A percentile compares a stretch with the other conserved stretches of the same genome.
Evolutionary conservation across 2,113 vertebrate species (phyloP).

Genomic region (Amphiprion percula): DNA sequence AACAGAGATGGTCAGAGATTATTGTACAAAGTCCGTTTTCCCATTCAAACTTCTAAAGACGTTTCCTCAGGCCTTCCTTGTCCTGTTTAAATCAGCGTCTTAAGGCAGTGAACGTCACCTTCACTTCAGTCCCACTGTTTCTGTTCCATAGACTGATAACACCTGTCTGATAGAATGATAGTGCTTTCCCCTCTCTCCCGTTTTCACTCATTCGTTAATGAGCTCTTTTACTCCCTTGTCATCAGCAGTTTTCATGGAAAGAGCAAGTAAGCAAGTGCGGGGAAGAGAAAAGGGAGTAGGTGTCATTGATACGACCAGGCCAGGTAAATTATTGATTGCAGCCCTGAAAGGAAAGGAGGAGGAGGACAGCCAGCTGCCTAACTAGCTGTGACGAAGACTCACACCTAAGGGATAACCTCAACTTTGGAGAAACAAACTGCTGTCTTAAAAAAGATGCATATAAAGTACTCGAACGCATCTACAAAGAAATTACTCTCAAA

Average conservation of each 20-base stretch:
- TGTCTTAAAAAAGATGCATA: neutral
- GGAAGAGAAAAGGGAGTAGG: conserved; percentile 57
- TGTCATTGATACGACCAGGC: conserved; percentile 72
- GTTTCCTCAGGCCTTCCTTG: neutral
- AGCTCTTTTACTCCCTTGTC: conserved; percentile 58
- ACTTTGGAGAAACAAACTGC: neutral
- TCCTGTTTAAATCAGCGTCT: neutral
- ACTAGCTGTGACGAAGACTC: conserved; percentile 49
- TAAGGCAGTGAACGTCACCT: conserved; percentile 48
- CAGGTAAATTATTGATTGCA: conserved; percentile 81
- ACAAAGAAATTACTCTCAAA: neutral
- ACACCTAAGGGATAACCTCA: conserved; percentile 44
- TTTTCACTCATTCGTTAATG: conserved; percentile 47
- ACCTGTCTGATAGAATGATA: conserved; percentile 26
- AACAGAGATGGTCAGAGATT: neutral
- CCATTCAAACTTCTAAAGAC: conserved; percentile 41
- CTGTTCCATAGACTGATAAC: conserved; percentile 20
- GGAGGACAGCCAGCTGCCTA: conserved; percentile 39
- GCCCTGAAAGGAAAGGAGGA: conserved; percentile 70
- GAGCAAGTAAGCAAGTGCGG: conserved; percentile 43
- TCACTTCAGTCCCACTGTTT: conserved; percentile 11
- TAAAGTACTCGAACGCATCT: neutral
- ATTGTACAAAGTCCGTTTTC: conserved; percentile 25
- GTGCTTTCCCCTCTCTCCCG: conserved; percentile 3
- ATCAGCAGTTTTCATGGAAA: conserved; percentile 59